A percentile compares a stretch with the other conserved stretches of the same genome.
Evolutionary conservation across 2,888 invertebrate genomes (phyloP).

Genomic region (Epinotia ramella): DNA sequence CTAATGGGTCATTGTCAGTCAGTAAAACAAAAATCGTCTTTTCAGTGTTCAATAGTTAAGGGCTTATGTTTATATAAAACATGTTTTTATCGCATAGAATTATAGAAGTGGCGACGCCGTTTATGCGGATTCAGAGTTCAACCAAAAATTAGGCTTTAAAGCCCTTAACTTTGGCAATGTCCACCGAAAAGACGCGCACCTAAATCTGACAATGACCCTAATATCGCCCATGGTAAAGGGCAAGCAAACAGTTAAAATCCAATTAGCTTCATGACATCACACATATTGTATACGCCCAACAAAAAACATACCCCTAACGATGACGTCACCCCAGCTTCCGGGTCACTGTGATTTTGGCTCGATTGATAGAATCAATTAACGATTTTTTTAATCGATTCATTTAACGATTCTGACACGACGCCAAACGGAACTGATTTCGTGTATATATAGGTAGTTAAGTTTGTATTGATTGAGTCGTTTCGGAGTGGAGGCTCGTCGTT

Average conservation of each 20-base stretch:
- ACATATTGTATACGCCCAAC: neutral
- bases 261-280: slow-evolving; percentile 5
- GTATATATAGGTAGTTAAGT: slow-evolving; percentile 47
- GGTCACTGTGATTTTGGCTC: slow-evolving; percentile 50
- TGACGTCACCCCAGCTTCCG: slow-evolving; percentile 47
- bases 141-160: too few relatives aligned
- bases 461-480: slow-evolving; percentile 21
- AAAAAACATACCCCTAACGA: slow-evolving; percentile 12
- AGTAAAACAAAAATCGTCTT: too few relatives aligned
- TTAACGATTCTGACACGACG: slow-evolving; percentile 52
- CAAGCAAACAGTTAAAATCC: neutral
- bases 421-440: slow-evolving; percentile 57
- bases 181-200: too few relatives aligned
- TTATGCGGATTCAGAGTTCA: too few relatives aligned
- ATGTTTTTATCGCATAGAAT: too few relatives aligned
- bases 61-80: too few relatives aligned
- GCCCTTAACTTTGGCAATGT: too few relatives aligned
- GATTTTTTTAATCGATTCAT: slow-evolving; percentile 52
- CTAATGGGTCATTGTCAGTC: too few relatives aligned
- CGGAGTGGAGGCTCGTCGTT: neutral
- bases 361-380: slow-evolving; percentile 66
- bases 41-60: too few relatives aligned
- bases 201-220: too few relatives aligned
- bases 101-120: too few relatives aligned
- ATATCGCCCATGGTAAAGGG: neutral